Conservation (phyloP, 1,140 invertebrate genomes). For the Magallana ariakensis region DNA sequence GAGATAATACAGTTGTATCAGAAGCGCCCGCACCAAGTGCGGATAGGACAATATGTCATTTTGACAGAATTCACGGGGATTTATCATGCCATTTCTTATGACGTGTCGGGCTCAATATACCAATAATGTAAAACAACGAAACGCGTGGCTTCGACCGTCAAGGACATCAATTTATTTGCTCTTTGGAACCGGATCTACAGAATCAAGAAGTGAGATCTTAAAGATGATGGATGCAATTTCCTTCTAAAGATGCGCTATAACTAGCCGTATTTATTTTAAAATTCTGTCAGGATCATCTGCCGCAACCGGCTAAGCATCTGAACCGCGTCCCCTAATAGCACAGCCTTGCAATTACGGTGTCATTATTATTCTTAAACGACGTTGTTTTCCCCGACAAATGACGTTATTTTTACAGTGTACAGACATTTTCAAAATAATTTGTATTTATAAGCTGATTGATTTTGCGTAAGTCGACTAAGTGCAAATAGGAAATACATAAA, state of each 20-base stretch:
- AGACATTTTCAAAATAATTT: constrained; percentile 3
- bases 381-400: constrained; percentile 27
- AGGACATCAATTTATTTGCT: not conserved
- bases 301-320: not conserved
- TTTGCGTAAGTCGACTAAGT: not conserved
- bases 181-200: not conserved
- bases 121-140: constrained; percentile 9
- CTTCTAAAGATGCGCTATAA: not conserved
- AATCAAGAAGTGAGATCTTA: not conserved
- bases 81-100: not conserved
- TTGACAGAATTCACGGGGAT: not conserved
- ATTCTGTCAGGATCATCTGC: constrained; percentile 11
- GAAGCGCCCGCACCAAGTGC: too few relatives aligned
- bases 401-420: constrained; percentile 11
- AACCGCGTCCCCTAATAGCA: not conserved
- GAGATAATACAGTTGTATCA: too few relatives aligned
- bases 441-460: not conserved
- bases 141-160: too few relatives aligned
- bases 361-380: constrained; percentile 15
- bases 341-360: not conserved
- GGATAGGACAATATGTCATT: not conserved
- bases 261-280: constrained; percentile 23
- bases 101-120: not conserved
- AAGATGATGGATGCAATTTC: not conserved
- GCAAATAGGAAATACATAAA: not conserved